These are phyloP conservation scores for Tragopan temminckii DNA, from an alignment of 2,797 vertebrate genomes.

Conservation along the genomic window DNA sequence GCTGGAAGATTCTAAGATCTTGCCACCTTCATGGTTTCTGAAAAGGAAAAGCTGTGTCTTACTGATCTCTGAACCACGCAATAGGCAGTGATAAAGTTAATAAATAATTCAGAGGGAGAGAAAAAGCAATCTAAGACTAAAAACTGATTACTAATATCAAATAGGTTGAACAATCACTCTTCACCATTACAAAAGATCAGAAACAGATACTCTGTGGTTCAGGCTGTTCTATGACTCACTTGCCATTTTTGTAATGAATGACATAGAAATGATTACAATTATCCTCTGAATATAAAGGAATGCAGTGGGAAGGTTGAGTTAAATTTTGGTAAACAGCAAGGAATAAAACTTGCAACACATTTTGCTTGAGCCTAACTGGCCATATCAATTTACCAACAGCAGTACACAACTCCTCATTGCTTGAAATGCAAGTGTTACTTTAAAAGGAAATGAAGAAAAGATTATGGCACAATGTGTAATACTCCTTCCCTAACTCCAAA, in stretches of 20 bases:
- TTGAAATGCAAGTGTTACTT: neutral
- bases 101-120: neutral
- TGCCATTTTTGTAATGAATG: neutral
- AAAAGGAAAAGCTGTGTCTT: neutral
- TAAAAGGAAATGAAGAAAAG: neutral
- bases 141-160: neutral
- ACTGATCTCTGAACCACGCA: neutral
- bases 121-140: neutral
- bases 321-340: neutral
- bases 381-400: neutral
- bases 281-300: neutral
- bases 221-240: neutral
- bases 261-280: neutral
- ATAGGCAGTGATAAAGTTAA: neutral
- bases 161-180: neutral
- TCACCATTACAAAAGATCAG: neutral
- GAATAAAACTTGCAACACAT: neutral
- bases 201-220: neutral
- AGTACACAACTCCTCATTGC: neutral
- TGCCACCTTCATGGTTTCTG: neutral
- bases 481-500: neutral
- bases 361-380: neutral
- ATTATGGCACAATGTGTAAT: neutral
- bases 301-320: neutral
- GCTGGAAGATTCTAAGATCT: neutral